Evolutionary conservation across 2,113 vertebrate species (phyloP).

Genomic region (Cavia porcellus): DNA sequence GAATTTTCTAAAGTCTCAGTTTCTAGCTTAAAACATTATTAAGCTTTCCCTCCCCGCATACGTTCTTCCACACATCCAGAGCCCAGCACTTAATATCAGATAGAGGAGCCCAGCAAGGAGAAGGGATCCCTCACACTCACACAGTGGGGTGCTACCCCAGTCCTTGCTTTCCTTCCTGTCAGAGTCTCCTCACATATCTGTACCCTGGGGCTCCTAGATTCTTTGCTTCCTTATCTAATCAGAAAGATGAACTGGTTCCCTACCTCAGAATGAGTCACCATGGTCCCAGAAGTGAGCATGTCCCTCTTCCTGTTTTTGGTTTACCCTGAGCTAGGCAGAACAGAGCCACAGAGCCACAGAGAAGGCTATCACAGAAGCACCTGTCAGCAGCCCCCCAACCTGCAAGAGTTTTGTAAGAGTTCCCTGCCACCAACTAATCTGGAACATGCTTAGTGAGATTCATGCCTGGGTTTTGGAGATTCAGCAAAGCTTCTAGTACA

Average conservation of each 20-base stretch:
- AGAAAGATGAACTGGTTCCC: background rate
- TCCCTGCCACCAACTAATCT: background rate
- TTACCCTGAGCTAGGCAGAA: background rate
- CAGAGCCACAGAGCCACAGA: background rate
- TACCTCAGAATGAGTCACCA: background rate
- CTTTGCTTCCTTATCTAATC: background rate
- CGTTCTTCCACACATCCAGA: rapidly evolving
- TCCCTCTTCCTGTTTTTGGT: background rate
- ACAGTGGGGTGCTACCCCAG: rapidly evolving
- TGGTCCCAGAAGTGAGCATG: background rate
- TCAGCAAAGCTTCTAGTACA: background rate
- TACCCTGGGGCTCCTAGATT: no score
- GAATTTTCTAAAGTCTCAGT: background rate
- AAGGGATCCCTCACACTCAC: no score
- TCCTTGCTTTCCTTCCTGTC: background rate
- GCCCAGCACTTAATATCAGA: rapidly evolving
- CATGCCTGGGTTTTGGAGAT: background rate
- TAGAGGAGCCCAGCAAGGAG: rapidly evolving
- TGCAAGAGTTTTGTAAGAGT: rapidly evolving
- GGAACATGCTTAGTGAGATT: no score
- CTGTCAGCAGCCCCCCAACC: background rate
- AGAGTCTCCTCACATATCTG: rapidly evolving
- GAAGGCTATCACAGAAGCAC: background rate
- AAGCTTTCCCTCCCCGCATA: rapidly evolving
- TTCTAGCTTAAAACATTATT: background rate